These are phyloP conservation scores for Phataginus tetradactyla DNA, from an alignment of 2,797 vertebrate species.

Conservation along the genomic window DNA sequence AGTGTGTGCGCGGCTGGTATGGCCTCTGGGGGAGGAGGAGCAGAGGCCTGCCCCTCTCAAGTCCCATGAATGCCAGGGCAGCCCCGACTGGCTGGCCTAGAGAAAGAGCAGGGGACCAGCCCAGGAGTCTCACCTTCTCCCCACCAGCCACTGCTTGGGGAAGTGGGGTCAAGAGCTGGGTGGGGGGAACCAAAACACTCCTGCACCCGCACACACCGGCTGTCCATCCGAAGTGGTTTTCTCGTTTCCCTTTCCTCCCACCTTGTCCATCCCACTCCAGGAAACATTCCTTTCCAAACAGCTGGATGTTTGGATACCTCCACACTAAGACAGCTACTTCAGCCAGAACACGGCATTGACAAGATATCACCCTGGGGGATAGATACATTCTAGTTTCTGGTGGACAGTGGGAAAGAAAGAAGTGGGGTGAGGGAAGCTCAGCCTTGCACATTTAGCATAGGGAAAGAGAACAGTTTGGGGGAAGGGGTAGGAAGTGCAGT, in stretches of 20 bases:
- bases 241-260: slow-evolving; percentile 34
- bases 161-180: neutral
- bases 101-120: neutral
- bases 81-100: neutral
- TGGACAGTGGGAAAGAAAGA: slow-evolving; percentile 89
- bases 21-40: neutral
- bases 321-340: neutral
- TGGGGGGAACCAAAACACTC: neutral
- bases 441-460: neutral
- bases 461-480: neutral
- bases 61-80: neutral
- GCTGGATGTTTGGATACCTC: neutral
- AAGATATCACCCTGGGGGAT: neutral
- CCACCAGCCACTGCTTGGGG: fast-evolving
- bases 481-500: fast-evolving
- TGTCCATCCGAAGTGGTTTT: neutral
- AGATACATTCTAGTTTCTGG: slow-evolving; percentile 85
- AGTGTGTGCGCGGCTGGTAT: fast-evolving
- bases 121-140: neutral
- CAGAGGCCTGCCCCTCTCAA: neutral
- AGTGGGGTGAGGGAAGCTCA: neutral
- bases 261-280: neutral
- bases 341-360: neutral
- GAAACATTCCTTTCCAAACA: neutral
- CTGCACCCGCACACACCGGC: fast-evolving